Evolutionary conservation across 2,888 invertebrate species (phyloP), one percentile per base, ranked within the genome.

Genomic region (Ypsolopha scabrella): DNA sequence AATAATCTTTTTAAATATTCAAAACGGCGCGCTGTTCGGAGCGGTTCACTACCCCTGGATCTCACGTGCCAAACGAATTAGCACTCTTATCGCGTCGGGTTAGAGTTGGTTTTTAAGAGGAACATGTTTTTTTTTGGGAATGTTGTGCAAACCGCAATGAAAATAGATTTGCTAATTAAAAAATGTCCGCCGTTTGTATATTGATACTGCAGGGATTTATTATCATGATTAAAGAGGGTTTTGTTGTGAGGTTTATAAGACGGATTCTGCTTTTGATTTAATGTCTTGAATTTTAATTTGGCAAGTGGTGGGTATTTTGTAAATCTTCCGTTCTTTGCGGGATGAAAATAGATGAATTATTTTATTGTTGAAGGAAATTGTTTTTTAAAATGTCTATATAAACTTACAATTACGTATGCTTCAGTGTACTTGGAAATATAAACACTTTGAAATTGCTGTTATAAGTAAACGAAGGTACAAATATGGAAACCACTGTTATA

Each of bases 1-100:
- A 79, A 81, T 79, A 80, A 79, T 79, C 75, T 75, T 72, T 80
- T 81, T 72, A 77, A 81, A 79, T 77, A 82, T 82, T 81, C 75
- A 80, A 70, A 70, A 64, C 65, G 60, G 57, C 63, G 65, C 68
- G 64, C 68, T 68, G 62, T 64, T 63, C 65, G 64, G 61, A 56
- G 45, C 59, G 60, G 67, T 71, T 67, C 66, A 65, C 63, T 60
- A 61, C 67, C 64, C 62, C 68, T 68, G 64, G 39, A 11, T 51
- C 59, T 53, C 50, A 7, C 7, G 37, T 7, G 7, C 0, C 59
- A 54, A 38, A 13, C 57, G 38, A 69, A 62, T 60, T 52, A 60
- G 6, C 55, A 55, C 60, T 51, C n/a, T 52, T 66, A 64, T 35
- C 0, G 0, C 1, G 3, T n/a, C 10, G 0, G 0, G 0, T 47